Base-by-base conservation (phyloP, 1,140 invertebrate genomes). In the Drosophila ananassae region DNA sequence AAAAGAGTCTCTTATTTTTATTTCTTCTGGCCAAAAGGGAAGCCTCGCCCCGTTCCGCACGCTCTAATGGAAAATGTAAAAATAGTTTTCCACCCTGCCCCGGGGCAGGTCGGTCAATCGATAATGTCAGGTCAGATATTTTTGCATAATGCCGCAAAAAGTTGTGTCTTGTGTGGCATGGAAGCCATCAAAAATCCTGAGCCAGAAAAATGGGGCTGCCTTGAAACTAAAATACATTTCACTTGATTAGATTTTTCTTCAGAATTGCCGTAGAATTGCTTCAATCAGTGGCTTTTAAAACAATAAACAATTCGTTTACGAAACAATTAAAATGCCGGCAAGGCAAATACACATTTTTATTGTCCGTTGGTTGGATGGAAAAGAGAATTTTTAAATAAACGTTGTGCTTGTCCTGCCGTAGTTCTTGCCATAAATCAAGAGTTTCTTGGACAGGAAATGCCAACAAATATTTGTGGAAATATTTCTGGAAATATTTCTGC, bases 1-100 rank as follows among this genome's bases (percentile, higher is more conserved):
- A 79, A 87, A 87, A 89, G 75, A 74, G 56, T 71, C 54, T 58
- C 61, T 66, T 59, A 67, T 74, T 59, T 77, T 55, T 51, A 25
- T 24, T 50, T 24, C 9, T 30, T 56, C 46, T 53, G 17, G 9
- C 22, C 50, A 32, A 9, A 57, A 69, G 41, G 66, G 66, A 68
- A 68, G 66, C 41, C 25, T 5, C 46, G 46, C 34, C 17, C 25
- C 2, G 44, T 9, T 48, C 25, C 46, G 46, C 44, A 17, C 6
- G 44, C 21, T 56, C 50, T 56, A 55, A 30, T 55, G 41, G 21
- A 64, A 53, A 57, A 64, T 73, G 73, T 63, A 75, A 66, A 75
- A 75, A 75, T 75, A 67, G 73, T 75, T 75, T 58, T 32, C 25
- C 32, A 25, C 71, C 25, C 71, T 75, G 71, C 60, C 48, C 60